phyloP scores from a whole-genome alignment of 2,888 invertebrate genomes.

The Euproctis similis region DNA sequence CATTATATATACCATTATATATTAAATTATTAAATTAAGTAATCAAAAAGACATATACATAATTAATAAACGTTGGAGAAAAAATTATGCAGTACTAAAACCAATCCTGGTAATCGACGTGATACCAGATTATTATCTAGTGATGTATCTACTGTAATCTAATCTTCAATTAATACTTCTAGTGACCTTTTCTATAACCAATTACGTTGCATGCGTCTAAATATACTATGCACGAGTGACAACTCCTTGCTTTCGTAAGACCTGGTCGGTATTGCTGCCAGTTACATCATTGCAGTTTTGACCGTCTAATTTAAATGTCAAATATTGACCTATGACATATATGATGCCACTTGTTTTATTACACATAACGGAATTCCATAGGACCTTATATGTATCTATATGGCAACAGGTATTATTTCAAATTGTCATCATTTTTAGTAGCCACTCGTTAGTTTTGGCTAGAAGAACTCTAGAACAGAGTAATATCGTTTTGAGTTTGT shows the following conservation, averaged over 20 bases:
- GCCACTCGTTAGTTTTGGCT: too few species aligned
- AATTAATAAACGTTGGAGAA: too few species aligned
- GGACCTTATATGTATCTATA: slow-evolving; percentile 1
- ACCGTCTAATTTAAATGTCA: slow-evolving; percentile 53
- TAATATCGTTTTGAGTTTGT: too few species aligned
- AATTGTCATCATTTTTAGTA: too few species aligned
- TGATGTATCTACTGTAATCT: slow-evolving; percentile 37
- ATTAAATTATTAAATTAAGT: too few species aligned
- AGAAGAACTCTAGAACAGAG: too few species aligned
- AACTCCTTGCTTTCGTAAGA: slow-evolving; percentile 43
- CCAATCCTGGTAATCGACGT: too few species aligned
- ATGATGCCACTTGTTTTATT: slow-evolving; percentile 45
- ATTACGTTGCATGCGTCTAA: slow-evolving; percentile 48
- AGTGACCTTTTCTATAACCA: slow-evolving; percentile 45
- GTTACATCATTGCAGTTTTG: slow-evolving; percentile 50
- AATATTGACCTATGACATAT: slow-evolving; percentile 63
- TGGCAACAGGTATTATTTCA: too few species aligned
- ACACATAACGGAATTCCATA: slow-evolving; percentile 11
- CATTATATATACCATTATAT: too few species aligned
- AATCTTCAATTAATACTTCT: slow-evolving; percentile 41
- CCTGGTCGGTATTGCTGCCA: slow-evolving; percentile 20
- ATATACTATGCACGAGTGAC: slow-evolving; percentile 46
- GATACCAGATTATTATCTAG: too few species aligned
- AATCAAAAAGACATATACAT: too few species aligned
- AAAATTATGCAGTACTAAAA: too few species aligned